Evolutionary conservation across 2,113 vertebrate species (phyloP).

Genomic region (Columba janthina): DNA sequence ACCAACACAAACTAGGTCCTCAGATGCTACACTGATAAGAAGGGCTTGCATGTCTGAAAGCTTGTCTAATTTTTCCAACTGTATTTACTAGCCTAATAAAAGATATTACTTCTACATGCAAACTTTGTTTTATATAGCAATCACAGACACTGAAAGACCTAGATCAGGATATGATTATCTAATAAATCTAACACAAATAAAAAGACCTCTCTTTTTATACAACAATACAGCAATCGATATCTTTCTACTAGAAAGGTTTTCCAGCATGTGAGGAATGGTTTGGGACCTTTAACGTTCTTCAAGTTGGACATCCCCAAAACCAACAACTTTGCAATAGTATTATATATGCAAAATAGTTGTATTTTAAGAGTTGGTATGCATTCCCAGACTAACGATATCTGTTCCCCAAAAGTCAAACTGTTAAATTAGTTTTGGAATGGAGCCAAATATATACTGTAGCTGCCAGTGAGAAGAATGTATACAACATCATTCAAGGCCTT

Average conservation of each 20-base stretch:
- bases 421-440: background rate
- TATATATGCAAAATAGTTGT: rapidly evolving
- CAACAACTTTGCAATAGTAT: background rate
- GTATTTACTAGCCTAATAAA: background rate
- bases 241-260: background rate
- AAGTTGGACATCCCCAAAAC: background rate
- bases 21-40: background rate
- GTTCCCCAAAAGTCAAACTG: background rate
- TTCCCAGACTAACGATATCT: background rate
- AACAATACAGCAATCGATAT: background rate
- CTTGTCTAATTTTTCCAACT: background rate
- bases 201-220: background rate
- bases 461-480: background rate
- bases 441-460: background rate
- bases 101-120: background rate
- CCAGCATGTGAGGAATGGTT: background rate
- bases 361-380: background rate
- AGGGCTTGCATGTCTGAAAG: background rate
- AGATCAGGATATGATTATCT: background rate
- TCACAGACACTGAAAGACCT: background rate
- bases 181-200: background rate
- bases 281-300: background rate
- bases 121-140: background rate
- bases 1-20: background rate
- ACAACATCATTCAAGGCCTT: background rate